Conservation (phyloP, 2,888 invertebrate genomes). For the Scotopteryx bipunctaria region DNA sequence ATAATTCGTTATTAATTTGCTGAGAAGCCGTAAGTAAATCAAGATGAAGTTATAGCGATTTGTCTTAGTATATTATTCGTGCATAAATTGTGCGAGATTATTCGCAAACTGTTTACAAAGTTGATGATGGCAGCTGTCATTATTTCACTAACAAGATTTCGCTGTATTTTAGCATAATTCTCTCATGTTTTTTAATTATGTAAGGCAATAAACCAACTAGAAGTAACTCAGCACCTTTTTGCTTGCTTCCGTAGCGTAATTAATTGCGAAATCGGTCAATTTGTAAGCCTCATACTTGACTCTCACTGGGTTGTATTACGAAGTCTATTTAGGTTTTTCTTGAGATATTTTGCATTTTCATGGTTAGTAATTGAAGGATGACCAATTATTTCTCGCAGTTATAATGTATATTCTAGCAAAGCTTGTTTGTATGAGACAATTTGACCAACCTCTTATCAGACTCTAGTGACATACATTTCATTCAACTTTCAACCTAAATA, state of each 20-base stretch:
- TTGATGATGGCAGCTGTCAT: slow-evolving; percentile 38
- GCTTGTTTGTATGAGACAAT: slow-evolving; percentile 5
- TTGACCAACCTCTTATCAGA: slow-evolving; percentile 29
- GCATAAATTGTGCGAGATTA: slow-evolving; percentile 31
- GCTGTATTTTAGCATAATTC: slow-evolving; percentile 40
- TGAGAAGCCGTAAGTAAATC: slow-evolving; percentile 67
- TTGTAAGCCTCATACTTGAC: slow-evolving; percentile 14
- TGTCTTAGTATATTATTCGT: slow-evolving; percentile 29
- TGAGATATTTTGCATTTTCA: too few relatives aligned
- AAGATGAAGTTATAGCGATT: slow-evolving; percentile 33
- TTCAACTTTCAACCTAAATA: slow-evolving; percentile 5
- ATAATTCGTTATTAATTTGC: slow-evolving; percentile 58
- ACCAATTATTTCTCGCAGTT: neutral
- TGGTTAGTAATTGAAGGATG: neutral
- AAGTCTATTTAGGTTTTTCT: slow-evolving; percentile 8
- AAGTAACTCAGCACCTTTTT: neutral
- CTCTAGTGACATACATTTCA: slow-evolving; percentile 33
- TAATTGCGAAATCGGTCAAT: slow-evolving; percentile 10
- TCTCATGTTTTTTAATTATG: slow-evolving; percentile 33
- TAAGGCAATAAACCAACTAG: slow-evolving; percentile 27
- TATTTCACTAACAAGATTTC: slow-evolving; percentile 44
- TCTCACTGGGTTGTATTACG: slow-evolving; percentile 3
- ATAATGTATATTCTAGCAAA: slow-evolving; percentile 2
- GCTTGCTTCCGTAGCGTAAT: neutral
- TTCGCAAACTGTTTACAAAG: slow-evolving; percentile 40